Conservation (phyloP, 2,888 invertebrate genomes). For the Eilema sororculum region DNA sequence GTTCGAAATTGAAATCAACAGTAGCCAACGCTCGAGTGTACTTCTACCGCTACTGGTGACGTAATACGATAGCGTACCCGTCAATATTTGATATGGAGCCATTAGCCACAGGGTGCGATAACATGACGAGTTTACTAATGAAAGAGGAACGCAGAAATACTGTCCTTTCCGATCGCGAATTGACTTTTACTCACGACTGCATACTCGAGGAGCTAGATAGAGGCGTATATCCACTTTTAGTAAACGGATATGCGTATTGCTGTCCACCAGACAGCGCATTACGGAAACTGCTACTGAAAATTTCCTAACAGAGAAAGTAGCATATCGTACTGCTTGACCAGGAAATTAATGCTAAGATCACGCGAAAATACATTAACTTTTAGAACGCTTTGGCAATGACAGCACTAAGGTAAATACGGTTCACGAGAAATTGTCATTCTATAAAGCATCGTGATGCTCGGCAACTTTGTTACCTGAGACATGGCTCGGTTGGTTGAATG, state of each 20-base stretch:
- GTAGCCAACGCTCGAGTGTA: conserved; percentile 52
- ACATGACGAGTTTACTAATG: conserved; percentile 80
- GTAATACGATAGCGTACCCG: conserved; percentile 80
- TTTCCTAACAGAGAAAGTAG: neutral
- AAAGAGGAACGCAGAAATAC: conserved; percentile 72
- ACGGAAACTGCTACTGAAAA: neutral
- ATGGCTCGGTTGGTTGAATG: neutral
- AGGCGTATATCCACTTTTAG: neutral
- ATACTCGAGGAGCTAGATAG: neutral
- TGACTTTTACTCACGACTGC: neutral
- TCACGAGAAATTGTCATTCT: neutral
- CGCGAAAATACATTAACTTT: neutral
- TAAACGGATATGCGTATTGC: no score
- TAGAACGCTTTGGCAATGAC: neutral
- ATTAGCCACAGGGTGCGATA: conserved; percentile 76
- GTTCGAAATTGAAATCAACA: conserved; percentile 52
- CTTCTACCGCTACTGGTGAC: conserved; percentile 69
- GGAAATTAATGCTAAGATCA: neutral
- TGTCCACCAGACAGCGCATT: neutral
- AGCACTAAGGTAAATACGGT: neutral
- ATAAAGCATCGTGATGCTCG: neutral
- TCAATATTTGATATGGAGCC: conserved; percentile 83
- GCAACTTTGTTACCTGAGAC: neutral
- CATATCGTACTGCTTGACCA: neutral
- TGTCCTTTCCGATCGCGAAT: conserved; percentile 29